Percentiles rank a stretch among this genome's conserved stretches.
These are phyloP conservation scores for Epinotia bilunana DNA, from an alignment of 2,888 invertebrate species.

Conservation along the genomic window DNA sequence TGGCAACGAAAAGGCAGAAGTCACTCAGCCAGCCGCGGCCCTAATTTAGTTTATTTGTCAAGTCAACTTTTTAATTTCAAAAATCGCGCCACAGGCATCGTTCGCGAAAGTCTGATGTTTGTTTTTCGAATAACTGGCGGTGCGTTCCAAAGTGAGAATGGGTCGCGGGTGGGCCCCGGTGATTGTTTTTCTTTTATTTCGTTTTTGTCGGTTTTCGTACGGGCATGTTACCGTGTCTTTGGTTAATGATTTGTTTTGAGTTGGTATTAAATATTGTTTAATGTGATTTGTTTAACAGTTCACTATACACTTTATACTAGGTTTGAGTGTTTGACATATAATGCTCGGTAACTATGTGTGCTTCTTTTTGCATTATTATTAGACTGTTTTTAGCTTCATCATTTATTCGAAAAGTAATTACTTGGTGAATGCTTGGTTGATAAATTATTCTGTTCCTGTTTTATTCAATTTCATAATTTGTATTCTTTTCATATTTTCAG, in stretches of 20 bases:
- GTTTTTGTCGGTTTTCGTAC: constrained; percentile 41
- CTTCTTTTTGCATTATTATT: too few relatives aligned
- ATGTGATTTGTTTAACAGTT: neutral
- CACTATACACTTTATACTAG: too few relatives aligned
- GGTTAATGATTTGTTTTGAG: constrained; percentile 34
- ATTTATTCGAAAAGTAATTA: too few relatives aligned
- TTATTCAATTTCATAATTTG: neutral
- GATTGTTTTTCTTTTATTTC: constrained; percentile 45
- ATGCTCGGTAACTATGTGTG: too few relatives aligned
- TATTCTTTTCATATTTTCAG: too few relatives aligned
- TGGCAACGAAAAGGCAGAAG: too few relatives aligned
- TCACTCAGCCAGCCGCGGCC: neutral
- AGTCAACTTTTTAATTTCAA: constrained; percentile 28
- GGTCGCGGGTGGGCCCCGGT: constrained; percentile 56
- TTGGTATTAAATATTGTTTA: constrained; percentile 11
- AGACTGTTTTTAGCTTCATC: too few relatives aligned
- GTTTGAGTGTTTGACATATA: too few relatives aligned
- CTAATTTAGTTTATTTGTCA: neutral
- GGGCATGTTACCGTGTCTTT: constrained; percentile 30
- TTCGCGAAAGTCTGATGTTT: constrained; percentile 55
- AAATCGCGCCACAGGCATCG: constrained; percentile 34
- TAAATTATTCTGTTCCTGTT: too few relatives aligned
- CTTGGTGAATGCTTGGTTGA: too few relatives aligned
- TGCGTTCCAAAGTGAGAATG: constrained; percentile 52
- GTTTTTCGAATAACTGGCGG: constrained; percentile 53